These are phyloP conservation scores for Drosophila mettleri DNA, from an alignment of 2,888 invertebrate genomes.

Conservation along the genomic window DNA sequence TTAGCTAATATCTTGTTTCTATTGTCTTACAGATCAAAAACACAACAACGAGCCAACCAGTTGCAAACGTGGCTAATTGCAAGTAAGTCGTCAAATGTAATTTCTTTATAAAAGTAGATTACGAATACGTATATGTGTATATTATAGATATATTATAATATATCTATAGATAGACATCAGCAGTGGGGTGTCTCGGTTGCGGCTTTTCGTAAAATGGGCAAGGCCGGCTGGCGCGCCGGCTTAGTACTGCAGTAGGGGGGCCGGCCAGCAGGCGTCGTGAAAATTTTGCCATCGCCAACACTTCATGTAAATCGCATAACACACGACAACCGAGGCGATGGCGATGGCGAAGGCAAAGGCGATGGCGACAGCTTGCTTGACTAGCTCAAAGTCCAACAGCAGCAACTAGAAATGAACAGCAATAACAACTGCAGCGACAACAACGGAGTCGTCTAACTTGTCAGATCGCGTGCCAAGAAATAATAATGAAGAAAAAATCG, in stretches of 20 bases:
- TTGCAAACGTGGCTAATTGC: constrained; percentile 58
- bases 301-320: constrained; percentile 68
- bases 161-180: constrained; percentile 25
- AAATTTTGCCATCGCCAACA: constrained; percentile 52
- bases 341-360: constrained; percentile 66
- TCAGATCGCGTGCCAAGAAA: constrained; percentile 80
- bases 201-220: constrained; percentile 18
- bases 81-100: constrained; percentile 66
- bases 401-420: constrained; percentile 31
- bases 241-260: background rate
- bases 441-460: constrained; percentile 67
- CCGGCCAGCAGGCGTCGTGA: constrained; percentile 18
- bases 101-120: constrained; percentile 57
- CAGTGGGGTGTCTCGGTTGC: constrained; percentile 13
- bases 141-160: constrained; percentile 2
- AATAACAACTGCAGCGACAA: constrained; percentile 32
- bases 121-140: constrained; percentile 2
- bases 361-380: constrained; percentile 74
- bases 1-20: constrained; percentile 23
- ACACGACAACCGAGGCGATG: constrained; percentile 58
- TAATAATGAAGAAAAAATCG: constrained; percentile 79
- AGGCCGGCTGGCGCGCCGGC: background rate
- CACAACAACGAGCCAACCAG: constrained; percentile 28
- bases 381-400: constrained; percentile 69
- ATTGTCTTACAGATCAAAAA: constrained; percentile 40